These are phyloP conservation scores for Bruchidius siliquastri DNA, from an alignment of 2,888 invertebrate species.

Conservation along the genomic window DNA sequence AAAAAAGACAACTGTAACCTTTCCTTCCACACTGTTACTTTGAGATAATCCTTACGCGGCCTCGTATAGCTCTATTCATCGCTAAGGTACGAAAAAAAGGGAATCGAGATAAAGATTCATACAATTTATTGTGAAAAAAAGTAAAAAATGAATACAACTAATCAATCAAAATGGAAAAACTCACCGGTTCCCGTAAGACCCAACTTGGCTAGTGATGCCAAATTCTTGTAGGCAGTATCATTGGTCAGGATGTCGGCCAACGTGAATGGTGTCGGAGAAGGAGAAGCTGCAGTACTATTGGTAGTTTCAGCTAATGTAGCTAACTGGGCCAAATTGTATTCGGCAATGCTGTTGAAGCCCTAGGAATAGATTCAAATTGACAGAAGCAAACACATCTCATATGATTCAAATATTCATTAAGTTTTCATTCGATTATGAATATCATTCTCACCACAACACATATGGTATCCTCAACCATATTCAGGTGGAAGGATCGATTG, in stretches of 20 bases:
- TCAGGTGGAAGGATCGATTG: too few species aligned
- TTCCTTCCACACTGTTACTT: too few species aligned
- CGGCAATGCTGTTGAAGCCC: conserved; percentile 69
- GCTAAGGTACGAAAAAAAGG: neutral
- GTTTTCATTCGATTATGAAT: too few species aligned
- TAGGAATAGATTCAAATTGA: conserved; percentile 41
- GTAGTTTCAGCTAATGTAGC: conserved; percentile 75
- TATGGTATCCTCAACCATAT: too few species aligned
- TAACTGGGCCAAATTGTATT: conserved; percentile 80
- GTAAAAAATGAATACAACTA: neutral
- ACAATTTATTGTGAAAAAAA: neutral
- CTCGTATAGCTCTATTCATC: neutral
- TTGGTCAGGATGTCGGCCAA: conserved; percentile 74
- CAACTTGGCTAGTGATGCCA: conserved; percentile 84
- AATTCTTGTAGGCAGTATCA: conserved; percentile 79
- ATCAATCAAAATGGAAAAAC: conserved; percentile 10
- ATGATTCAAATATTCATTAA: too few species aligned
- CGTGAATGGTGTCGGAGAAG: conserved; percentile 65
- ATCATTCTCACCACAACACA: too few species aligned
- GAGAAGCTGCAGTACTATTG: conserved; percentile 43
- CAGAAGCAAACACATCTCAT: neutral
- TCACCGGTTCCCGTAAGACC: conserved; percentile 62
- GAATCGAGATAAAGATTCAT: neutral
- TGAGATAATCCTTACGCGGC: too few species aligned
- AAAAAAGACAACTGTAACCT: too few species aligned